Evolutionary conservation across 2,797 vertebrate genomes (phyloP).

Genomic region (Brachyrhaphis roseni): DNA sequence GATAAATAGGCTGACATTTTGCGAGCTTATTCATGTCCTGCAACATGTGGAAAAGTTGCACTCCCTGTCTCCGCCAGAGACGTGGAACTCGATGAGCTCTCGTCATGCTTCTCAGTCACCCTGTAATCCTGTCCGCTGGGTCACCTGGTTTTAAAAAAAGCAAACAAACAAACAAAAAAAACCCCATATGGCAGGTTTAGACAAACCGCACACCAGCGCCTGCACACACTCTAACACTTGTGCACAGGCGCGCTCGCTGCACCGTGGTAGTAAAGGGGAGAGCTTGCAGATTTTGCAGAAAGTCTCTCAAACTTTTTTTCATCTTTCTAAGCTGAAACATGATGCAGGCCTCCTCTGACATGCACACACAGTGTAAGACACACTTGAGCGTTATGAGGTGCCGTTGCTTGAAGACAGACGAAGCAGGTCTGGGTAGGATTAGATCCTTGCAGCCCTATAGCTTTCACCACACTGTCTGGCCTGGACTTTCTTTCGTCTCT

Average conservation of each 20-base stretch:
- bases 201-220: slow-evolving; percentile 29
- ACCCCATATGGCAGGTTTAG: slow-evolving; percentile 68
- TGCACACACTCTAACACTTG: slow-evolving; percentile 11
- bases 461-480: slow-evolving; percentile 39
- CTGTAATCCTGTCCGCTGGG: slow-evolving; percentile 54
- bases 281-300: slow-evolving; percentile 69
- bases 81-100: slow-evolving; percentile 55
- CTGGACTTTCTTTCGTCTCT: slow-evolving; percentile 31
- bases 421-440: slow-evolving; percentile 75
- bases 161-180: slow-evolving; percentile 11
- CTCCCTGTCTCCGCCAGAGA: slow-evolving; percentile 29
- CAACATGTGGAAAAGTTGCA: slow-evolving; percentile 19
- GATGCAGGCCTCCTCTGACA: slow-evolving; percentile 58
- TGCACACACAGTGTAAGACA: slow-evolving; percentile 38
- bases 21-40: not conserved
- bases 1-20: not conserved
- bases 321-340: slow-evolving; percentile 49
- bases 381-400: slow-evolving; percentile 71
- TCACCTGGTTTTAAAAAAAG: slow-evolving; percentile 39
- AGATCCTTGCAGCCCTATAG: slow-evolving; percentile 48
- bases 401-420: slow-evolving; percentile 76
- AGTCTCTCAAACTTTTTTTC: slow-evolving; percentile 35
- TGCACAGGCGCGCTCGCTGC: slow-evolving; percentile 7
- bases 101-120: slow-evolving; percentile 62
- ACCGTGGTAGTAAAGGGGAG: slow-evolving; percentile 27